Evolutionary conservation across 2,888 invertebrate genomes (phyloP).

Genomic region (Philereme vetulata): DNA sequence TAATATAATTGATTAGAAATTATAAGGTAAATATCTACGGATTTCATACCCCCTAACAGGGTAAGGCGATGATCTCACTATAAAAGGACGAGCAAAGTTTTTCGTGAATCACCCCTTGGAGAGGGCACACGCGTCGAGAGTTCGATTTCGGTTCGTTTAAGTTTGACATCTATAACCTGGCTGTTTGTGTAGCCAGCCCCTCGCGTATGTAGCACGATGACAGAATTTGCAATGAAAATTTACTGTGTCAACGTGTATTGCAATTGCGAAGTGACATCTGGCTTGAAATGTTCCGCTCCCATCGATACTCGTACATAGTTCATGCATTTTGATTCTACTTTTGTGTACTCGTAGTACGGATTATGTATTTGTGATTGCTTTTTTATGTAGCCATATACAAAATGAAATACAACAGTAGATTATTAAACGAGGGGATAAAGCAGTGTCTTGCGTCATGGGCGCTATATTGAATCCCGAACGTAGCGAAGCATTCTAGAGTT

Average conservation of each 20-base stretch:
- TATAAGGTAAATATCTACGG: neutral
- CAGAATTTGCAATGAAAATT: constrained; percentile 81
- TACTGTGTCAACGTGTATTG: constrained; percentile 71
- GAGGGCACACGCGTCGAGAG: constrained; percentile 48
- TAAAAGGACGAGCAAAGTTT: constrained; percentile 36
- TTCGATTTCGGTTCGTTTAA: constrained; percentile 81
- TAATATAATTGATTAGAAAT: neutral
- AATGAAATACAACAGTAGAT: too few species aligned
- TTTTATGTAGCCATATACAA: too few species aligned
- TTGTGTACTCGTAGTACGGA: constrained; percentile 11
- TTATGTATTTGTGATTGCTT: constrained; percentile 2
- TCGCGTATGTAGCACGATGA: constrained; percentile 68
- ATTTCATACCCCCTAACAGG: constrained; percentile 12
- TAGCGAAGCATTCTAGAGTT: too few species aligned
- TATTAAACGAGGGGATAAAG: too few species aligned
- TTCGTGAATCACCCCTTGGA: constrained; percentile 34
- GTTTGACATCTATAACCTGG: constrained; percentile 79
- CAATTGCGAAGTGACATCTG: constrained; percentile 71
- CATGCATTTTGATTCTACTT: constrained; percentile 29
- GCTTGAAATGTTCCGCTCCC: constrained; percentile 52
- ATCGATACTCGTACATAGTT: constrained; percentile 40
- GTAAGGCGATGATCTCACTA: constrained; percentile 27
- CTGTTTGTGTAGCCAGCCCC: constrained; percentile 70
- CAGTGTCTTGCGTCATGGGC: too few species aligned
- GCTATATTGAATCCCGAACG: too few species aligned